Evolutionary conservation across 2,113 vertebrate genomes (phyloP), one percentile per base, ranked within the genome.

Genomic region (Tamias sibiricus): DNA sequence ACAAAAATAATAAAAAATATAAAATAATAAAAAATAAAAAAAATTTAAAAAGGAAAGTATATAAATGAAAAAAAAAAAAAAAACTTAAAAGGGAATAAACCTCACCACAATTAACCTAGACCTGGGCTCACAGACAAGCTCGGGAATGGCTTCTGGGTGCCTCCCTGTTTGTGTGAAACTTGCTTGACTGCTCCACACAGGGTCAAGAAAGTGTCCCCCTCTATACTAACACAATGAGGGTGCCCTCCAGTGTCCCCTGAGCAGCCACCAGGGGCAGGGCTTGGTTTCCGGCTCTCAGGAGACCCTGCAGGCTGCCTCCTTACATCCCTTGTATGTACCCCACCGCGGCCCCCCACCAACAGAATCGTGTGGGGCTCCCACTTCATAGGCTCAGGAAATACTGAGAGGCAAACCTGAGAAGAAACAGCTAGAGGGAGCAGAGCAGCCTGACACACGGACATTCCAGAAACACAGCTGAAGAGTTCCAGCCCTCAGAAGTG

Each of bases 401-500:
- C 68, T 40, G 24, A 71, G 54, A 6, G 1, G 32, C 12, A 52
- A 83, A 30, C 52, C 10, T 19, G 75, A 64, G 44, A 47, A 72
- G 49, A n/a, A 75, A 32, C 40, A 47, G n/a, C 90, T 12, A 2
- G 47, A 74, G 72, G 52, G 24, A 26, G 28, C 17, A 47, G 52
- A 30, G 24, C n/a, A 0, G 22, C 0, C 44, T 0, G 57, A 62
- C 24, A 26, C 24, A 10, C 8, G 32, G 3, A 37, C 79, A 66
- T 24, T 69, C 40, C 26, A n/a, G 87, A 57, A 22, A 17, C 26
- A 0, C 0, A 20, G 72, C 52, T 1, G 5, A n/a, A 5, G 49
- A 8, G 75, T 4, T 24, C 44, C 4, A 35, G 42, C 37, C 26
- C 17, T 16, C 10, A 9, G 2, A 2, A 32, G 22, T 3, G 26